Conservation (phyloP, 2,888 invertebrate species). For the Caenorhabditis sp. region DNA sequence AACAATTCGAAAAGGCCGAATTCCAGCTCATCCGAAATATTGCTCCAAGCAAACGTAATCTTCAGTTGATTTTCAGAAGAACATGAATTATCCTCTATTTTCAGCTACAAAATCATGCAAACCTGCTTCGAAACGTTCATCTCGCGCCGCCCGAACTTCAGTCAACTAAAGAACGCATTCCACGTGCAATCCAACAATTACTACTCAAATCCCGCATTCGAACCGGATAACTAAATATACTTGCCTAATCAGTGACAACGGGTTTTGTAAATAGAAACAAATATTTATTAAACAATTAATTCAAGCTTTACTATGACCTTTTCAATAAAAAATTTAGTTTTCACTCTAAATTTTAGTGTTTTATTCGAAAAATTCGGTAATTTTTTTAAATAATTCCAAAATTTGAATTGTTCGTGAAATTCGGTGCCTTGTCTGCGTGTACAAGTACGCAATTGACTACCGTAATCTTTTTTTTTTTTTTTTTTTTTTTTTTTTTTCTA, state of each 20-base stretch:
- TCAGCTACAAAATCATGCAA: constrained; percentile 73
- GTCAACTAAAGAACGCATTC: constrained; percentile 68
- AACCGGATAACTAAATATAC: constrained; percentile 50
- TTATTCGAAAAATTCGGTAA: background rate
- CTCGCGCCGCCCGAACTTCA: constrained; percentile 69
- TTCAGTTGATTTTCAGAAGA: background rate
- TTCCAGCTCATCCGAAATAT: constrained; percentile 69
- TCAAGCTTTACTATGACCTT: too few relatives aligned
- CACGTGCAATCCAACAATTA: constrained; percentile 58
- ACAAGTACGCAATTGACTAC: background rate
- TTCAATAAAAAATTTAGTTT: too few relatives aligned
- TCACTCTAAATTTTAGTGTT: too few relatives aligned
- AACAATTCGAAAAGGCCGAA: constrained; percentile 65
- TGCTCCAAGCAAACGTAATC: constrained; percentile 74
- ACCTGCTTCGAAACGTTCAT: constrained; percentile 69
- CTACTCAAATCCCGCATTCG: constrained; percentile 71
- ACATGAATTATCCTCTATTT: constrained; percentile 15
- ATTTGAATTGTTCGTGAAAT: background rate
- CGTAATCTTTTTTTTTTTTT: background rate
- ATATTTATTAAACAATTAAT: too few relatives aligned
- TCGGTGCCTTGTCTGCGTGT: background rate
- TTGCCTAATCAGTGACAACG: background rate
- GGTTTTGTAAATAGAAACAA: constrained; percentile 3
- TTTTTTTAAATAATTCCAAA: too few relatives aligned
- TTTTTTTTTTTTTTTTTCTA: constrained; percentile 2